Evolutionary conservation across 2,888 invertebrate genomes (phyloP), one percentile per base, ranked within the genome.

Genomic region (Lymantria dispar): DNA sequence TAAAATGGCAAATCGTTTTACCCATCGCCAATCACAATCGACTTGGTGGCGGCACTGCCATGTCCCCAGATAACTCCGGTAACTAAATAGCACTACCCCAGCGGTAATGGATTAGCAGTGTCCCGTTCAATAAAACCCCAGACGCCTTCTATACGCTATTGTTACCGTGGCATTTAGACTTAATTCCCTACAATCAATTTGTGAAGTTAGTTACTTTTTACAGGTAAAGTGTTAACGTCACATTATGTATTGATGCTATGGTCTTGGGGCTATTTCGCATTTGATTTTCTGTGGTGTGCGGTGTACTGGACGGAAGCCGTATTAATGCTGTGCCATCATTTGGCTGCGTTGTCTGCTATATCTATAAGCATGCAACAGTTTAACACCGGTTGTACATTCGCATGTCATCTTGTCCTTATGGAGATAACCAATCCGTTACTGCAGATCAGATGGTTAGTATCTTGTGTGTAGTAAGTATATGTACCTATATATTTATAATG

Each of bases 351-450:
- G 10, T 50, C 81, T 40, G 92, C 92, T n/a, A 80, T 94, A 52
- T 80, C 82, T 8, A 68, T 91, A 12, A 92, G 93, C 65, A 82
- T 93, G 69, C 73, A 78, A 45, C 93, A 91, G 55, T 81, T 85
- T 0, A 71, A 78, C 56, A 83, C 91, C 0, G 94, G 93, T 5
- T 92, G 91, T 61, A 90, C 91, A 36, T 91, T 92, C 40, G 79
- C 91, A 1, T 93, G 93, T 59, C 89, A 91, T 3, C 69, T 94
- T 14, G 92, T 93, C 0, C 76, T 92, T 45, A 76, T 94, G 84
- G 94, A 94, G 78, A 60, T 93, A 31, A 93, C 94, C 0, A 94
- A 94, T 74, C 94, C 94, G 9, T 75, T 93, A 41, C 81, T 94
- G 22, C 94, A 94, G 81, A 73, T 82, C 22, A 82, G 94, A 75